Evolutionary conservation across 2,797 vertebrate genomes (phyloP).

Genomic region (Calcarius lapponicus): DNA sequence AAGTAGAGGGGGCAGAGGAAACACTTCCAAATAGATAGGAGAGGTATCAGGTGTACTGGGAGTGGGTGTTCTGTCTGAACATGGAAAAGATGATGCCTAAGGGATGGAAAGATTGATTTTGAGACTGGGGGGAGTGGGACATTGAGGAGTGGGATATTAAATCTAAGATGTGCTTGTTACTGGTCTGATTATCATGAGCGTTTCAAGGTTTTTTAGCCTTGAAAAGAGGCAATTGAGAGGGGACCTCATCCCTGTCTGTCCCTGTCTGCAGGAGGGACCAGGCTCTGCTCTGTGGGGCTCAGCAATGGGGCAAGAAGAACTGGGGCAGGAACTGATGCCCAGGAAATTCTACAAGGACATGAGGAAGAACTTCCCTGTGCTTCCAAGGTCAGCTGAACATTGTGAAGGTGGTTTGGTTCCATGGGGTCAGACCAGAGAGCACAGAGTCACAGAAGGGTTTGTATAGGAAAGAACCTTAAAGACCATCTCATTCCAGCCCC

Average conservation of each 20-base stretch:
- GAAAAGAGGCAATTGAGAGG: not conserved
- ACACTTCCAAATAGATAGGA: not conserved
- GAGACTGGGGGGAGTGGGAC: rapidly evolving
- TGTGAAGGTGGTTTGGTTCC: not conserved
- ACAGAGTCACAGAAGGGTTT: not conserved
- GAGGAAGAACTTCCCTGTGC: not conserved
- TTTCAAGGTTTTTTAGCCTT: not conserved
- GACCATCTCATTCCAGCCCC: not conserved
- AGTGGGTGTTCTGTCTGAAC: not conserved
- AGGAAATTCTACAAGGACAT: too few species aligned
- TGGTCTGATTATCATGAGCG: not conserved
- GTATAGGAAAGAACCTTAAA: not conserved
- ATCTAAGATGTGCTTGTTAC: not conserved
- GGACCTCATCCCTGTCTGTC: too few species aligned
- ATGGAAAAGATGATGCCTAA: not conserved
- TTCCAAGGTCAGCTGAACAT: not conserved
- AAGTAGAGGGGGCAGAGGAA: not conserved
- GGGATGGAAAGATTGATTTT: not conserved
- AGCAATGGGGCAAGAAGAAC: not conserved
- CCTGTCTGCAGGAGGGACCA: not conserved
- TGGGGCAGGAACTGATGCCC: not conserved
- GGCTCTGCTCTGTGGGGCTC: not conserved
- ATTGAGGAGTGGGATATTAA: not conserved
- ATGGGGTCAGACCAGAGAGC: not conserved
- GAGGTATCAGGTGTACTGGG: not conserved